Conservation (phyloP, 2,113 vertebrate genomes). For the Neoarius graeffei region DNA sequence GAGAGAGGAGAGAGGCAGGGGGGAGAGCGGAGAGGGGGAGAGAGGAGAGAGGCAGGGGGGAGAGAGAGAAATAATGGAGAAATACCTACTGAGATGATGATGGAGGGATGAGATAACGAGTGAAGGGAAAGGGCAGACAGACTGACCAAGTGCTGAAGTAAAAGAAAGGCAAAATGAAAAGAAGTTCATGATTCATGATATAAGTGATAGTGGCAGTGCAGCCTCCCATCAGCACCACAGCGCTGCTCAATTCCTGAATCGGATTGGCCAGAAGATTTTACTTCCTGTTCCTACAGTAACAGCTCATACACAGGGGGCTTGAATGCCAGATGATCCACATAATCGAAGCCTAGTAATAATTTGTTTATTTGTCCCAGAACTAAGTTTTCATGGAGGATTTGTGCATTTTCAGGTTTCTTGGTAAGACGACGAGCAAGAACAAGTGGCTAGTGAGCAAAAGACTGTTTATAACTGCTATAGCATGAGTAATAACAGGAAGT, state of each 20-base stretch:
- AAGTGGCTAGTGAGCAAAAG: neutral
- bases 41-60: too few relatives aligned
- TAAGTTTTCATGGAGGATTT: too few relatives aligned
- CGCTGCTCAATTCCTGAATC: neutral
- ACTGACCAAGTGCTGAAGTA: conserved; percentile 30
- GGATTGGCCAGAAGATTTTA: neutral
- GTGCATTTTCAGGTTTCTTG: neutral
- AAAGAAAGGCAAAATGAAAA: conserved; percentile 3
- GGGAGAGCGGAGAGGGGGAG: neutral
- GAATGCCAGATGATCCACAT: neutral
- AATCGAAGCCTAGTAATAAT: neutral
- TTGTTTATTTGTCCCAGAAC: too few relatives aligned
- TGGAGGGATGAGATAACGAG: conserved; percentile 14
- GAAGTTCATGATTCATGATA: neutral
- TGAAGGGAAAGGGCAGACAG: conserved; percentile 8
- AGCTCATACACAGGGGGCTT: neutral
- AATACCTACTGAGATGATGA: conserved; percentile 9
- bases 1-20: too few relatives aligned
- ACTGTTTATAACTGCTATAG: neutral
- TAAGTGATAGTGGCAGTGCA: neutral
- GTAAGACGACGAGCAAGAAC: too few relatives aligned
- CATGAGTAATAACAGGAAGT: neutral
- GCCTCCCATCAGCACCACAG: neutral
- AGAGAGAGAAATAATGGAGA: neutral
- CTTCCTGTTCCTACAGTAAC: neutral